These are phyloP conservation scores for Celastrina argiolus DNA, from an alignment of 2,888 invertebrate species.

Conservation along the genomic window DNA sequence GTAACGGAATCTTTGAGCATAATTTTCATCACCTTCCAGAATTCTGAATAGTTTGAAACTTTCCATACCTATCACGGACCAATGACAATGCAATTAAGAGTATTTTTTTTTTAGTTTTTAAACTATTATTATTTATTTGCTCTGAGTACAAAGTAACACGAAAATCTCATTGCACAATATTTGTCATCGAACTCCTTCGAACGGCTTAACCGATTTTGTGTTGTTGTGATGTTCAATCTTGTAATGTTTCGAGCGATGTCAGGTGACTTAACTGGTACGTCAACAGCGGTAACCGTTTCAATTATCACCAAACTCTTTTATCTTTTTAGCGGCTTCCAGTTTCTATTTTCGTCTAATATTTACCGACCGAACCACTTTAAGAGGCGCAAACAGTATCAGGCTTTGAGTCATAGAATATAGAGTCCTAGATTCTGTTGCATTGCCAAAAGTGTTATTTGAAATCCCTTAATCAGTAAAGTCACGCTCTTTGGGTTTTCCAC, in stretches of 20 bases:
- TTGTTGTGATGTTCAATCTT: neutral
- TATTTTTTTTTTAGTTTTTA: no score
- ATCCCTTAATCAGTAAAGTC: slow-evolving; percentile 19
- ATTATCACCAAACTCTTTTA: slow-evolving; percentile 56
- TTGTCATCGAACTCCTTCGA: no score
- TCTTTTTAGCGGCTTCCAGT: slow-evolving; percentile 52
- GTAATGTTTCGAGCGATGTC: neutral
- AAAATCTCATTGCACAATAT: no score
- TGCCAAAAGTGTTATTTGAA: neutral
- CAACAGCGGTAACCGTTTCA: slow-evolving; percentile 46
- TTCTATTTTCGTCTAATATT: slow-evolving; percentile 40
- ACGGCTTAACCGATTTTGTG: no score
- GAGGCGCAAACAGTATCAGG: neutral
- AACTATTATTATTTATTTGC: no score
- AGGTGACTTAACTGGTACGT: neutral
- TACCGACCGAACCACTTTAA: slow-evolving; percentile 25
- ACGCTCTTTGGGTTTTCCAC: slow-evolving; percentile 25
- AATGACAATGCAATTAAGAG: no score
- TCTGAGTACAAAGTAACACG: no score
- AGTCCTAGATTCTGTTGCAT: neutral
- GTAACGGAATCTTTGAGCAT: no score
- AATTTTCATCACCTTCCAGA: no score
- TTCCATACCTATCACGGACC: no score
- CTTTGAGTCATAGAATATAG: neutral
- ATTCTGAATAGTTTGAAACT: no score